phyloP scores from a whole-genome alignment of 2,888 invertebrate genomes.

The Erynnis tages region DNA sequence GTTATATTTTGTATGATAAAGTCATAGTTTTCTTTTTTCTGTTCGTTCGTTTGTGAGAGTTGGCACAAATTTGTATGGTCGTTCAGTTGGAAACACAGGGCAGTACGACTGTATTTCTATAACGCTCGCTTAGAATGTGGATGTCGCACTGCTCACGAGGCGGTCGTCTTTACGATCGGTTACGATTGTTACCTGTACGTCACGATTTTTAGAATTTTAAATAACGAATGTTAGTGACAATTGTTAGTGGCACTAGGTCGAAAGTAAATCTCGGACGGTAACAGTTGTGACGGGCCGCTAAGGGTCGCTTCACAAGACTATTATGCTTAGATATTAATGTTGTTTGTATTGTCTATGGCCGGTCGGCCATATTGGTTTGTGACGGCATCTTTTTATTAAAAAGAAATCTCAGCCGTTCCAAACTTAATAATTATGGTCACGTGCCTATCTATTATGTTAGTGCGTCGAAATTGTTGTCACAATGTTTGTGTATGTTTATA shows the following conservation, averaged over 20 bases:
- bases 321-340: constrained; percentile 14
- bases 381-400: background rate
- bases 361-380: constrained; percentile 1
- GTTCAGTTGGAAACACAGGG: too few species aligned
- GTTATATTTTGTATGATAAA: too few species aligned
- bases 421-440: background rate
- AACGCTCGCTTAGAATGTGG: constrained; percentile 17
- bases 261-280: too few species aligned
- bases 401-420: background rate
- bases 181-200: background rate
- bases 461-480: constrained; percentile 23
- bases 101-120: constrained; percentile 16
- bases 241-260: too few species aligned
- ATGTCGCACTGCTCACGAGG: constrained; percentile 17
- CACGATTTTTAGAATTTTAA: background rate
- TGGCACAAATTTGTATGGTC: constrained; percentile 5
- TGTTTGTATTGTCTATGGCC: background rate
- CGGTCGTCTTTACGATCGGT: background rate
- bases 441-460: background rate
- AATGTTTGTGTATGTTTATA: constrained; percentile 10
- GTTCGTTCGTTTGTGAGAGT: background rate
- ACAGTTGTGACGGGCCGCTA: background rate
- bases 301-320: constrained; percentile 18
- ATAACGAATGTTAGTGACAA: too few species aligned
- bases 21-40: too few species aligned